Evolutionary conservation across 2,888 invertebrate species (phyloP).

Genomic region (Cheilosia scutellata): DNA sequence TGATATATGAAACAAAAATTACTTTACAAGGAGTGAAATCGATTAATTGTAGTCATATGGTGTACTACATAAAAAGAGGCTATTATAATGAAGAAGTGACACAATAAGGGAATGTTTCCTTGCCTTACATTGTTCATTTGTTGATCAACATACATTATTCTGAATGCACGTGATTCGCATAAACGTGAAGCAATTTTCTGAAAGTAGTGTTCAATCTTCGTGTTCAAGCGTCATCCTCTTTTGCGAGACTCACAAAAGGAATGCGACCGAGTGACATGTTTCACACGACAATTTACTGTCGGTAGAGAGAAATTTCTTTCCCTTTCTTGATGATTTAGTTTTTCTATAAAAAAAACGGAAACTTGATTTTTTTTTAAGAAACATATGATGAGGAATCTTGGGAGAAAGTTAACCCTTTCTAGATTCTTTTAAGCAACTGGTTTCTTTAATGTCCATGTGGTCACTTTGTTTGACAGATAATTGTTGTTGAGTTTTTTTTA

Average conservation of each 20-base stretch:
- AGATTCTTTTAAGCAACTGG: no score
- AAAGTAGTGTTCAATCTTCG: conserved; percentile 39
- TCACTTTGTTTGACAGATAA: not conserved
- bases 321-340: conserved; percentile 30
- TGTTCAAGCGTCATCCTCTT: conserved; percentile 27
- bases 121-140: conserved; percentile 1
- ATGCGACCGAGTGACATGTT: conserved; percentile 67
- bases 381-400: not conserved
- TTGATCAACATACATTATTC: not conserved
- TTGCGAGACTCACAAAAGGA: conserved; percentile 38
- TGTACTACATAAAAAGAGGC: no score
- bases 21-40: conserved; percentile 46
- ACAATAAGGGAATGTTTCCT: conserved; percentile 19
- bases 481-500: no score
- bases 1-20: not conserved
- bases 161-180: conserved; percentile 52
- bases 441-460: no score
- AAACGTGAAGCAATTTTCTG: conserved; percentile 17
- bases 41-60: not conserved
- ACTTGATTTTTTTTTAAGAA: conserved; percentile 47
- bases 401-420: conserved; percentile 51
- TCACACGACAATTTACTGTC: conserved; percentile 56
- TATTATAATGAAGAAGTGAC: conserved; percentile 1
- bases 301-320: conserved; percentile 49
- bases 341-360: conserved; percentile 38